phyloP scores from a whole-genome alignment of 2,888 invertebrate species.

The Sialis lutaria region DNA sequence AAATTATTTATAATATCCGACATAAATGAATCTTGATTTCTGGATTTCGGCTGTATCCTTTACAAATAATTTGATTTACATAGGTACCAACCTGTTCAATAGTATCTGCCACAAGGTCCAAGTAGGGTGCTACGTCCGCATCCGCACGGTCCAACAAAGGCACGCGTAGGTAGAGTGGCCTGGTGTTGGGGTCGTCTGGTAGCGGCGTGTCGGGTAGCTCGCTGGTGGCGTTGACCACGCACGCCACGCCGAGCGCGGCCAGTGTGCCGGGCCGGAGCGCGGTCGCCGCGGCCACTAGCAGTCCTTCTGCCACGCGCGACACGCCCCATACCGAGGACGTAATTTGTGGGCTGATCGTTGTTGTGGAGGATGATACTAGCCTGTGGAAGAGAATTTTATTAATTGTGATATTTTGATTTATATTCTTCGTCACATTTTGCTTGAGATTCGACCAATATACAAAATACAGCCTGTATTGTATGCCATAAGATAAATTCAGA shows the following conservation, averaged over 20 bases:
- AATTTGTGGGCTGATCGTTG: too few relatives aligned
- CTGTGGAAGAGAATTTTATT: too few relatives aligned
- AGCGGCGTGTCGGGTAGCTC: constrained; percentile 57
- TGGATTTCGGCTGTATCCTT: too few relatives aligned
- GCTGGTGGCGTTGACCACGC: constrained; percentile 67
- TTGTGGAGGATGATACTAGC: too few relatives aligned
- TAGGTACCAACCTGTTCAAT: constrained; percentile 43
- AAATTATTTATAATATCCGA: too few relatives aligned
- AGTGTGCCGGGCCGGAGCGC: constrained; percentile 51
- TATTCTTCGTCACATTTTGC: background rate
- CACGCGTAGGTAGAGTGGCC: constrained; percentile 46
- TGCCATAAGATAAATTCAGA: too few relatives aligned
- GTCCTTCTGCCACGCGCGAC: constrained; percentile 51
- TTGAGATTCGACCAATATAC: too few relatives aligned
- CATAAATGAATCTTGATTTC: too few relatives aligned
- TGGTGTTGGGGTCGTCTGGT: constrained; percentile 29
- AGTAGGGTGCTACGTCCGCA: constrained; percentile 52
- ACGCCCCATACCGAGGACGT: constrained; percentile 29
- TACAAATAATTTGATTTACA: too few relatives aligned
- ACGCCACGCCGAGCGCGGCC: constrained; percentile 48
- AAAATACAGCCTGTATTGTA: too few relatives aligned
- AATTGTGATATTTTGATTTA: background rate
- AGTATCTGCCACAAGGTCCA: constrained; percentile 61
- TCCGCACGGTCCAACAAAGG: constrained; percentile 56
- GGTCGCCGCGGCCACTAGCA: constrained; percentile 68